Evolutionary conservation across 2,888 invertebrate species (phyloP), one percentile per base, ranked within the genome.

Genomic region (Acrobasis suavella): DNA sequence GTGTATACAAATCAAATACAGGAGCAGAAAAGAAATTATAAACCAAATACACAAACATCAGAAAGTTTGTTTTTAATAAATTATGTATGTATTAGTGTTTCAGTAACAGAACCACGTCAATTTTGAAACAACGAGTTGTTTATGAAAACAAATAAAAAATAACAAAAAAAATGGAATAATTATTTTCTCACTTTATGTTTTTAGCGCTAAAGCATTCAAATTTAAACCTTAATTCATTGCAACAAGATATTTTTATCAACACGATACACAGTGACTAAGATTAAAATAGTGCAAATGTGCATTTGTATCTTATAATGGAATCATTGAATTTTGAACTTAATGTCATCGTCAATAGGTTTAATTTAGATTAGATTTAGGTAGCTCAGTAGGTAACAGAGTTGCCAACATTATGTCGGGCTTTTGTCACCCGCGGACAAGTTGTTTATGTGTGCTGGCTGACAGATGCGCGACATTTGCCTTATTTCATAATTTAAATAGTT

Each of bases 391-490:
- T 16, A n/a, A 39, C 51, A 38, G 42, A 52, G 39, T 38, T 60
- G 60, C 51, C 60, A 60, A 60, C 51, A 52, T 39, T 42, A 17
- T 51, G 46, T 51, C n/a, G n/a, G 51, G 50, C 52, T 51, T 59
- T 59, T 59, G 59, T 51, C 60, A 60, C 42, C 38, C 42, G 51
- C 22, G 39, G 60, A 60, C 60, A 51, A 56, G 56, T 42, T 60
- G 60, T 51, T 60, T 52, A 60, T 60, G 60, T 42, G 60, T 39
- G 16, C n/a, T n/a, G 51, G 60, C 16, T 60, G 60, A 60, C 60
- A 60, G 60, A 60, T 60, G 60, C 17, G 17, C 39, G 39, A 38
- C 51, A 51, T 51, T 39, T 22, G 60, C 52, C 60, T 51, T 42
- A 9, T 60, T 60, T 60, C 60, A 15, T 52, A 15, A 54, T 60